These are phyloP conservation scores for Paragorgia papillata DNA, from an alignment of 92 coral and sea anemone genomes.

Conservation along the genomic window DNA sequence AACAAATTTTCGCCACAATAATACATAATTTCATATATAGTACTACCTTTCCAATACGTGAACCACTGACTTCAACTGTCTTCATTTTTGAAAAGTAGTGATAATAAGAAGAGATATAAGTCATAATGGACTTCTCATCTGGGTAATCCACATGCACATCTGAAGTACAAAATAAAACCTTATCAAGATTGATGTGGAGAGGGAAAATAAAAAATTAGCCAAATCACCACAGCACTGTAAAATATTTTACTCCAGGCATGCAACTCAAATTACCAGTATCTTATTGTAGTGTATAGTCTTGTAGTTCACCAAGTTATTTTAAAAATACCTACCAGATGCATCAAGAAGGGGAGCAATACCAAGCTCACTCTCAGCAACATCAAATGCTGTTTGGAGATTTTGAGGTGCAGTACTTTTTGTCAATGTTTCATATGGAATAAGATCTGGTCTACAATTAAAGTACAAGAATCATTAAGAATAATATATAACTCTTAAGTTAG, in stretches of 20 bases:
- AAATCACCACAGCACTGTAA: too few relatives aligned
- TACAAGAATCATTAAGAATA: background rate
- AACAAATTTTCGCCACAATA: too few relatives aligned
- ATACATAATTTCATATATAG: background rate
- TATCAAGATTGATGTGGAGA: too few relatives aligned
- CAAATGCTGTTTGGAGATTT: constrained; percentile 94
- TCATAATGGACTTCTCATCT: constrained; percentile 95
- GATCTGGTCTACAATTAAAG: constrained; percentile 73
- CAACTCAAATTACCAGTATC: too few relatives aligned
- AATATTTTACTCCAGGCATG: too few relatives aligned
- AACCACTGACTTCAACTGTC: constrained; percentile 98
- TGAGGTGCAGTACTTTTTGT: constrained; percentile 82
- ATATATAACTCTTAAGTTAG: background rate
- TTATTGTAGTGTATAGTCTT: too few relatives aligned
- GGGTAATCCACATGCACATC: constrained; percentile 99
- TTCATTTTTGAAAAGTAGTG: constrained; percentile 98
- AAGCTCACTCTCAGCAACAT: constrained; percentile 94
- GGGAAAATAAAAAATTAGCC: background rate
- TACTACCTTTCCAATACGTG: constrained; percentile 92
- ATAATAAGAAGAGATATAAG: constrained; percentile 93
- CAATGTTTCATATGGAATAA: constrained; percentile 82
- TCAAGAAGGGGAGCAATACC: constrained; percentile 91
- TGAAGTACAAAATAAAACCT: constrained; percentile 44
- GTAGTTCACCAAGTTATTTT: too few relatives aligned
- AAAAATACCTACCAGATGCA: constrained; percentile 70